Base-by-base conservation (phyloP, 2,797 vertebrate genomes). In the Threskiornis aethiopicus region DNA sequence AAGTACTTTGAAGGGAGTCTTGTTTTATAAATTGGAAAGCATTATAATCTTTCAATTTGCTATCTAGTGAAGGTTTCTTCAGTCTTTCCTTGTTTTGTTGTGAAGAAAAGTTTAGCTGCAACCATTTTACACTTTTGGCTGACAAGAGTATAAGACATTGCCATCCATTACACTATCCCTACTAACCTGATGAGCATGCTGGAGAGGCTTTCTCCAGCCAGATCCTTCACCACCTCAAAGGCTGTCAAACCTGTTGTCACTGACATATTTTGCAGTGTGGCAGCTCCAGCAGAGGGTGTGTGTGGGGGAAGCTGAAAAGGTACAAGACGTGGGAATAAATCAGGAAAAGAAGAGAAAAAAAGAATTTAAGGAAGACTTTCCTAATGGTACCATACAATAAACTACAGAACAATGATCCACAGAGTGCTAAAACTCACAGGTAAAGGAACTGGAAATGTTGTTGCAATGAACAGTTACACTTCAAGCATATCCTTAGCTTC, bases 171-270 rank as follows among this genome's bases (percentile, higher is more conserved):
- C 90, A 86, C 70, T 91, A 59, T 79, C 61, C 77, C 42, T 71
- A 35, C 83, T 83, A 88, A 84, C 84, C 69, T 71, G 58, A 90
- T 44, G 71, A 95, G 49, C 69, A 19, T 67, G 59, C 66, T 67
- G 66, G 64, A 20, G 59, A 93, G n/a, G 57, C 37, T 90, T 87
- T 49, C 49, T 95, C 82, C 61, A 0, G 7, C 59, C 77, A 91
- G 77, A 80, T 47, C 65, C 62, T 84, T 94, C 77, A 90, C 58
- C 73, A 70, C 55, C 57, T 41, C 54, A 88, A 78, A 79, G 73
- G 47, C 75, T 97, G 88, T 91, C 91, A 96, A 96, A 87, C 67
- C 73, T 94, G 73, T 90, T 97, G 67, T 85, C 93, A 92, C 31
- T 76, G 81, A 59, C 17, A 42, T 87, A 31, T 47, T 89, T 79